Percentiles rank a stretch among this genome's conserved stretches.
Evolutionary conservation across 2,888 invertebrate species (phyloP).

Genomic region (Hydraecia micacea): DNA sequence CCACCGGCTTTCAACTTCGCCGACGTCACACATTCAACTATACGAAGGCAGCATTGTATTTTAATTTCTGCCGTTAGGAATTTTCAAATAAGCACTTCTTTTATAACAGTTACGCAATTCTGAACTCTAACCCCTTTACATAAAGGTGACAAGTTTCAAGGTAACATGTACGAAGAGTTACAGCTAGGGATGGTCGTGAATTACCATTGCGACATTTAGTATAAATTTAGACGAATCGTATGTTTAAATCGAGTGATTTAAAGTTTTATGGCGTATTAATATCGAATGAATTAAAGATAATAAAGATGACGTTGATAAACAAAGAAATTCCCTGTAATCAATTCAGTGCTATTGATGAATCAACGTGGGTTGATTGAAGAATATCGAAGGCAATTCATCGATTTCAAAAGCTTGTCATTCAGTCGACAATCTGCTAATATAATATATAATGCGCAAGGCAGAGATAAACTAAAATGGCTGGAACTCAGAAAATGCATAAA

Average conservation of each 20-base stretch:
- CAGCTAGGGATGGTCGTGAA: slow-evolving; percentile 65
- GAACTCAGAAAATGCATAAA: background rate
- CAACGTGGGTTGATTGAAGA: slow-evolving; percentile 12
- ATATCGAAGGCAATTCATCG: background rate
- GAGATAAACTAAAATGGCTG: background rate
- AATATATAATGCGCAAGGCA: background rate
- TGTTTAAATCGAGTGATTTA: slow-evolving; percentile 65
- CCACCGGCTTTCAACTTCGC: slow-evolving; percentile 84
- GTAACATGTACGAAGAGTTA: slow-evolving; percentile 55
- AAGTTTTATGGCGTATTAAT: slow-evolving; percentile 62
- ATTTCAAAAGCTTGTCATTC: background rate
- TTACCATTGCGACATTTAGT: slow-evolving; percentile 68
- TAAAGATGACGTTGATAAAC: slow-evolving; percentile 39
- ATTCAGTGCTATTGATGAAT: slow-evolving; percentile 24
- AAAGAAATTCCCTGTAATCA: slow-evolving; percentile 11
- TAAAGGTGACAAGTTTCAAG: slow-evolving; percentile 56
- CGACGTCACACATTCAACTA: slow-evolving; percentile 84
- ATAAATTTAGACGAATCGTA: slow-evolving; percentile 74
- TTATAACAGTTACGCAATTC: slow-evolving; percentile 58
- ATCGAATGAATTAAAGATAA: slow-evolving; percentile 62
- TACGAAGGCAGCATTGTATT: slow-evolving; percentile 86
- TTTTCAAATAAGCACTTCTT: slow-evolving; percentile 77
- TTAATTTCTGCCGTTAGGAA: slow-evolving; percentile 84
- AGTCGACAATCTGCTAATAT: background rate
- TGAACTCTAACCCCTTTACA: slow-evolving; percentile 52